Base-by-base conservation (phyloP, 2,888 invertebrate genomes). In the Axea sp. region DNA sequence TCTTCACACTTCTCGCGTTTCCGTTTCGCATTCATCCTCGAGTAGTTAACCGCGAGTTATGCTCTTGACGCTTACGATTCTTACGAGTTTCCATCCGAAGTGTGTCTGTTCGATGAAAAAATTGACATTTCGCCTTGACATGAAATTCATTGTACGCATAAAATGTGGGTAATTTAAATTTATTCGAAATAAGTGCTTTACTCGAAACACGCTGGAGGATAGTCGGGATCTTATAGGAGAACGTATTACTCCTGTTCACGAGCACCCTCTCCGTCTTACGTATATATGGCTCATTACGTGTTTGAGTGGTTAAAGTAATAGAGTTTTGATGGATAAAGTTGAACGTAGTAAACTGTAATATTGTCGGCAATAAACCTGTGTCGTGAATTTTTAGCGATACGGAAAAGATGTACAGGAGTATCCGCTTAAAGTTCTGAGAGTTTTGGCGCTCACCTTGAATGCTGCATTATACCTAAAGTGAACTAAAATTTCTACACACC, bases 311-410 rank as follows among this genome's bases (percentile, higher is more conserved):
- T 41, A 9, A 33, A 31, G 51, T 43, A 33, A 64, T 31, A 51
- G 33, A 12, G 64, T 43, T 31, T n/a, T 6, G 30, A 62, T 62
- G 62, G 30, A 49, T 39, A 19, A 41, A 64, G 35, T 64, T 64
- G 43, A 43, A 49, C 49, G 47, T 43, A n/a, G 35, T 37, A 22
- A 17, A 49, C 49, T 15, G 39, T 51, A 37, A 62, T 62, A 31
- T 49, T 30, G 41, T 31, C 8, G 49, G 62, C 12, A 49, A 49
- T 62, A 62, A 49, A 62, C 49, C 31, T 31, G 31, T 30, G 28
- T 43, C 49, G 8, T 60, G 47, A 47, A 60, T n/a, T 60, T 60
- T 49, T 8, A 57, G 31, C 43, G 43, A 57, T 22, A 15, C 15
- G 43, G 43, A 33, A 43, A 43, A 41, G 6, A 17, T 3, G n/a